Base-by-base conservation (phyloP, 2,888 invertebrate species). In the Colletes collaris region DNA sequence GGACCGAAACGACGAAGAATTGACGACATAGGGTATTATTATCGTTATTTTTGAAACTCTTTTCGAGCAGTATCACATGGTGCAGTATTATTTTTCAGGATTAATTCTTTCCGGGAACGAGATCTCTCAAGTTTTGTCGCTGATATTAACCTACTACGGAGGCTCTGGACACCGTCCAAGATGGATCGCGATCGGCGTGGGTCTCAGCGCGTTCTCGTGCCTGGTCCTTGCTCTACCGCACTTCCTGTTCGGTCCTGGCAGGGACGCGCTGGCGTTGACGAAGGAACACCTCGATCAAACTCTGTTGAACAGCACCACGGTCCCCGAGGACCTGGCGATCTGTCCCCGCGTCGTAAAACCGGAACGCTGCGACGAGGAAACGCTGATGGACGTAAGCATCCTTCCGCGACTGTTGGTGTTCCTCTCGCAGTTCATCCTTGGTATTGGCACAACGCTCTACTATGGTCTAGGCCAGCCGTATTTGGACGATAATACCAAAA, bases 91-190 rank as follows among this genome's bases (percentile, higher is more conserved):
- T 19, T 35, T 63, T 74, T 19, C 88, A 95, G 96, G 96, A 53
- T 93, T 96, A 46, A 95, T 96, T 70, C 93, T 96, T 52, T 95
- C 95, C 70, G 95, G 95, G 44, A 96, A 96, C 93, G 96, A 96
- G 92, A 94, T 96, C 86, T 96, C 96, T 69, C 96, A 96, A 92
- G 95, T 96, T 79, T 88, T 96, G 71, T 95, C 95, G 4, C 90
- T 96, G 68, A 93, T 95, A 66, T 90, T 96, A 55, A 95, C 95
- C 27, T 95, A 96, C 84, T 94, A 95, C 85, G 96, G 95, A 7
- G 95, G 95, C n/a, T 94, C 95, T 80, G 94, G 95, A 37, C 95
- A 96, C 91, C 94, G 96, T 65, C 96, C 96, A 0, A 92, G 94
- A 70, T 96, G 95, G 95, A 95, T 96, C 73, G 95, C 95, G 11